phyloP scores from a whole-genome alignment of 2,113 vertebrate genomes.

The Mungos mungo region DNA sequence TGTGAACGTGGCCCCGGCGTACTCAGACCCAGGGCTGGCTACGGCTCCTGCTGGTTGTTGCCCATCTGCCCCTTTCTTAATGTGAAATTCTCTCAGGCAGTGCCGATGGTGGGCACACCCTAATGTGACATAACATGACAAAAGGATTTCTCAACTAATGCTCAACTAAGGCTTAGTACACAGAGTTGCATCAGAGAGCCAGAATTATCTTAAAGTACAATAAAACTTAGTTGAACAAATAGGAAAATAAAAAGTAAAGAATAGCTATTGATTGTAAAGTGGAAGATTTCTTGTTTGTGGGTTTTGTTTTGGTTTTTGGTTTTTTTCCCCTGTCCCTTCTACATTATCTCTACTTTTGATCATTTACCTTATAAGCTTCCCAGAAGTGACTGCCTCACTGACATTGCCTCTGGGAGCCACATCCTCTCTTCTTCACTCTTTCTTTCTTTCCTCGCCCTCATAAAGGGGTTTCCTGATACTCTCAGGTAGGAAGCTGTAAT shows the following conservation, averaged over 20 bases:
- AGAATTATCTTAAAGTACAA: not conserved
- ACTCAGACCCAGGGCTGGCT: fast-evolving
- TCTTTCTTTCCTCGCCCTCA: not conserved
- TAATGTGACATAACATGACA: not conserved
- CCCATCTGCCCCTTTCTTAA: not conserved
- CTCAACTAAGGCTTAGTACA: not conserved
- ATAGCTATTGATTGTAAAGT: not conserved
- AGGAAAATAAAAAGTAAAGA: not conserved
- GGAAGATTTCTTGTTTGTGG: no score
- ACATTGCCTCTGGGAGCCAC: not conserved
- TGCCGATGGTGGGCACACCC: not conserved
- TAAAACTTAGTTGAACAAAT: not conserved
- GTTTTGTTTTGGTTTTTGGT: not conserved
- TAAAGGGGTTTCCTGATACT: not conserved
- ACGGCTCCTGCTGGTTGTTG: not conserved
- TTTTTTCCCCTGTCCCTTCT: not conserved
- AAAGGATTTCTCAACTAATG: slow-evolving; percentile 39
- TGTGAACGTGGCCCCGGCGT: fast-evolving
- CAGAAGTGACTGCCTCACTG: not conserved
- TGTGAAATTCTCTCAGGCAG: not conserved
- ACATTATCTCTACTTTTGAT: not conserved
- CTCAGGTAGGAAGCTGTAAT: not conserved
- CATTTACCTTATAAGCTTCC: not conserved
- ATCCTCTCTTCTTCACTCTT: not conserved
- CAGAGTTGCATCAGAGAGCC: slow-evolving; percentile 42